Base-by-base conservation (phyloP, 2,113 vertebrate species). In the Pontoporia blainvillei region DNA sequence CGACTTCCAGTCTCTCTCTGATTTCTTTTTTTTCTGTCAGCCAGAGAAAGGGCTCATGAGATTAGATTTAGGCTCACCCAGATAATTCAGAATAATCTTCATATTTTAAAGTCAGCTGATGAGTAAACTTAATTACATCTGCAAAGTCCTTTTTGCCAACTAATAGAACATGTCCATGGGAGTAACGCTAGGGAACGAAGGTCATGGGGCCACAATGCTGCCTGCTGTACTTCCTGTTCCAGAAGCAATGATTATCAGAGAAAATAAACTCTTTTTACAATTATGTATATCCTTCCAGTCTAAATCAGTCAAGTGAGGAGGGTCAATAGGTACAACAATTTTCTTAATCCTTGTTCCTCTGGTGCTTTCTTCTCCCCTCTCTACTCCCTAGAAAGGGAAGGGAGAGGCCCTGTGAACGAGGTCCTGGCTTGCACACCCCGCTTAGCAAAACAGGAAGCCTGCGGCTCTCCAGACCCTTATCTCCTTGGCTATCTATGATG, bases 401-500 rank as follows among this genome's bases (percentile, higher is more conserved):
- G 52, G 9, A 31, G 17, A 44, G 18, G n/a, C 34, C 12, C 52
- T 27, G 29, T 23, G 15, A 23, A 76, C 27, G 20, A 67, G 85
- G 39, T 66, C 34, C 62, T 46, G 29, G 46, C 20, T 59, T 52
- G 44, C 3, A 29, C 2, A 20, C 8, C 61, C 27, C 27, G 23
- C 34, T 52, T 6, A 8, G 90, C 66, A 8, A 49, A 44, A 36
- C 6, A 21, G n/a, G 27, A 81, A 31, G 2, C 27, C n/a, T 27
- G 13, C 1, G 3, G 46, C 10, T 54, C 4, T 11, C 31, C 29
- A 54, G 44, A 41, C 8, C 1, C 54, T 44, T 29, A n/a, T 15
- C 57, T 67, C 27, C 6, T 11, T 7, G 29, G 39, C 12, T 27
- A 8, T 6, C 0, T 3, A 14, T 20, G 49, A 0, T 20, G n/a